Percentiles rank a stretch among this genome's conserved stretches.
These are phyloP conservation scores for Archaeoteleia sp. DNA, from an alignment of 2,888 invertebrate genomes.

Conservation along the genomic window DNA sequence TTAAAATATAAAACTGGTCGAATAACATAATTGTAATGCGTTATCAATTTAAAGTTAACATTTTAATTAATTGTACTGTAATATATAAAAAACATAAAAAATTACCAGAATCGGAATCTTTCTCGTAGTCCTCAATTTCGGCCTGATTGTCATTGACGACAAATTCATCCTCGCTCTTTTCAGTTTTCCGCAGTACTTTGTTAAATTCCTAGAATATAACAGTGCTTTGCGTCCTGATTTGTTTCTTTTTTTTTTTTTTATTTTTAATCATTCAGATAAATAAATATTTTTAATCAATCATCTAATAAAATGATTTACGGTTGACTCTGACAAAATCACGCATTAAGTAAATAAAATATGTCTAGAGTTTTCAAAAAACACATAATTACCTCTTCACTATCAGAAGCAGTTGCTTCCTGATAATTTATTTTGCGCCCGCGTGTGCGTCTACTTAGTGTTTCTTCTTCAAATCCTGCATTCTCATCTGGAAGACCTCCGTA, in stretches of 20 bases:
- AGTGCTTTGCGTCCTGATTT: conserved; percentile 22
- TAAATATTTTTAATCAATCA: no score
- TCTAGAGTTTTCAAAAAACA: no score
- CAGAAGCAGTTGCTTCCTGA: conserved; percentile 84
- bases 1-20: no score
- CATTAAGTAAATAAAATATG: no score
- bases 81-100: background rate
- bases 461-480: conserved; percentile 75
- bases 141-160: conserved; percentile 75
- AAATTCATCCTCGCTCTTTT: conserved; percentile 77
- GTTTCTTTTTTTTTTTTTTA: background rate
- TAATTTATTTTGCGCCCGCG: conserved; percentile 86
- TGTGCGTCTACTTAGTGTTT: conserved; percentile 81
- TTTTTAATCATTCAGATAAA: no score
- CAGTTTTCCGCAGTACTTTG: conserved; percentile 74
- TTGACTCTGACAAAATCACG: no score
- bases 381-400: conserved; percentile 83
- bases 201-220: conserved; percentile 70
- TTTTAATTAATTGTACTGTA: no score
- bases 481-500: conserved; percentile 74
- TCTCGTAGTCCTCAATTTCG: conserved; percentile 66
- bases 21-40: no score
- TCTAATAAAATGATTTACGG: no score
- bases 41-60: no score
- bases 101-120: conserved; percentile 69